Evolutionary conservation across 1,140 invertebrate species (phyloP).

Genomic region (Lordiphosa mommai): DNA sequence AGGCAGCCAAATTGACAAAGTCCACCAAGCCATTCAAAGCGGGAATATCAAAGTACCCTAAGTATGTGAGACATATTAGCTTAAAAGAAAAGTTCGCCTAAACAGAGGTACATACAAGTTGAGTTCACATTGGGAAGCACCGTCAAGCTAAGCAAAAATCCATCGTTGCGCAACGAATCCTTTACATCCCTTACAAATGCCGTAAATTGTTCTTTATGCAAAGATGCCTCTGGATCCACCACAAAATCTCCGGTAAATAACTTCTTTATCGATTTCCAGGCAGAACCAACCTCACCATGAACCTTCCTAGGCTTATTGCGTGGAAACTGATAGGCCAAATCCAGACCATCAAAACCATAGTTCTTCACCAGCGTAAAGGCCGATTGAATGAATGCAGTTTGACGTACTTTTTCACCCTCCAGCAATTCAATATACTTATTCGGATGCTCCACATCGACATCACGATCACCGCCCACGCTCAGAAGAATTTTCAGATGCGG

Average conservation of each 20-base stretch:
- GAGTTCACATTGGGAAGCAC: slow-evolving; percentile 89
- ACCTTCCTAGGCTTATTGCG: slow-evolving; percentile 88
- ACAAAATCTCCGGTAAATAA: slow-evolving; percentile 85
- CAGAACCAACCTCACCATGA: slow-evolving; percentile 82
- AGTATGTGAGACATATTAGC: neutral
- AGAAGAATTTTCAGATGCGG: slow-evolving; percentile 87
- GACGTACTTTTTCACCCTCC: slow-evolving; percentile 85
- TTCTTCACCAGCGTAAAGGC: slow-evolving; percentile 84
- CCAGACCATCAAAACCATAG: slow-evolving; percentile 90
- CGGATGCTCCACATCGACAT: slow-evolving; percentile 81
- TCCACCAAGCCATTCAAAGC: slow-evolving; percentile 87
- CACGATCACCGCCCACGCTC: slow-evolving; percentile 87
- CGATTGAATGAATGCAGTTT: slow-evolving; percentile 87
- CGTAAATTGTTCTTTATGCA: slow-evolving; percentile 88
- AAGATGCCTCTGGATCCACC: slow-evolving; percentile 86
- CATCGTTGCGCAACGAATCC: slow-evolving; percentile 83
- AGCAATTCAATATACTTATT: slow-evolving; percentile 80
- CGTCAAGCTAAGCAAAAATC: slow-evolving; percentile 84
- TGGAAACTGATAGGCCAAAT: slow-evolving; percentile 92
- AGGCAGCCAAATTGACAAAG: slow-evolving; percentile 88
- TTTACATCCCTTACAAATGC: slow-evolving; percentile 87
- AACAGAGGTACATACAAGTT: slow-evolving; percentile 81
- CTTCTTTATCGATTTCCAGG: slow-evolving; percentile 88
- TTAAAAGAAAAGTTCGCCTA: neutral
- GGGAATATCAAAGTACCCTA: slow-evolving; percentile 89